Conservation (phyloP, 2,113 vertebrate genomes). For the Dasyurus viverrinus region DNA sequence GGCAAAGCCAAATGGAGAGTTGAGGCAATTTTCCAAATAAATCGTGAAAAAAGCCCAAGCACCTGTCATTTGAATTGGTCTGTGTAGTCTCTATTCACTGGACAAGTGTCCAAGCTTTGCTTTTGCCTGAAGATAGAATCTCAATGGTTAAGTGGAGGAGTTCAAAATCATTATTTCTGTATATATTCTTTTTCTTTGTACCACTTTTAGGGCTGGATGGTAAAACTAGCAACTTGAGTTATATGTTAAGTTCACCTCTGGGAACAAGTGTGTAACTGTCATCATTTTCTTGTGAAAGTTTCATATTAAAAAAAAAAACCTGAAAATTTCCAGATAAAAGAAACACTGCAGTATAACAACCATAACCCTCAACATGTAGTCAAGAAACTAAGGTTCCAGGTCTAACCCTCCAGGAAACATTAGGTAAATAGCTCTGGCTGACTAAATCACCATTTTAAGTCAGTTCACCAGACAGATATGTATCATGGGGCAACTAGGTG, state of each 20-base stretch:
- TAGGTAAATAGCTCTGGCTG: not conserved
- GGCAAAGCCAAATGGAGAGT: not conserved
- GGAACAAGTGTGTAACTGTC: not conserved
- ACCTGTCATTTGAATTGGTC: not conserved
- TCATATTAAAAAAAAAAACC: not conserved
- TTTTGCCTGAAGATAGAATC: not conserved
- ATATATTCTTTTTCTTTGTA: not conserved
- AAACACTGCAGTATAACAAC: not conserved
- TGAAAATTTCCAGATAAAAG: not conserved
- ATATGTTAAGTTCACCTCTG: not conserved
- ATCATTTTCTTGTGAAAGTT: not conserved
- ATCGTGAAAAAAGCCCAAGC: not conserved
- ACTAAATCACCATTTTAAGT: not conserved
- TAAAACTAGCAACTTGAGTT: not conserved
- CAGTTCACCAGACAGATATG: not conserved
- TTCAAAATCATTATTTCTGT: not conserved
- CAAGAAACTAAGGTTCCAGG: not conserved
- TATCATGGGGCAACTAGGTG: not conserved
- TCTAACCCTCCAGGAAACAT: not conserved
- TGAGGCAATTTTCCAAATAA: not conserved
- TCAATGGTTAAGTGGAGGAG: not conserved
- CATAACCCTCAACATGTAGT: not conserved
- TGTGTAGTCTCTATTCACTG: not conserved
- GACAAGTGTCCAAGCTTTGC: not conserved
- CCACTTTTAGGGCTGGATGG: not conserved